phyloP scores from a whole-genome alignment of 2,797 vertebrate genomes.

The Discoglossus pictus region DNA sequence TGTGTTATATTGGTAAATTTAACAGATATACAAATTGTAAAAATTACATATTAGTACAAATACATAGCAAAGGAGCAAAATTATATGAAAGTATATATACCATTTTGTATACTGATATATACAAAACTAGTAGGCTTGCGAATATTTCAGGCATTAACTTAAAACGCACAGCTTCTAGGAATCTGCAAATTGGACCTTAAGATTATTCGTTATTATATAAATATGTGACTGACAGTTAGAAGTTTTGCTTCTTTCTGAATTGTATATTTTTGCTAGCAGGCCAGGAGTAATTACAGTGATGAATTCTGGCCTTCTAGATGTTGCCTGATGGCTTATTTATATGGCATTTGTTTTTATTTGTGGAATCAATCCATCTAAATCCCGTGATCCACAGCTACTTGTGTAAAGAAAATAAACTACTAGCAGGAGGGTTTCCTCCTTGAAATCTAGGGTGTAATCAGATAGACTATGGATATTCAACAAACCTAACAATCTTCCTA shows the following conservation, averaged over 20 bases:
- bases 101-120: too few relatives aligned
- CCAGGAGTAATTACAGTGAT: slow-evolving; percentile 37
- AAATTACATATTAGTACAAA: too few relatives aligned
- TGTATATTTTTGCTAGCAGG: not conserved
- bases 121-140: too few relatives aligned
- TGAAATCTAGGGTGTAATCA: slow-evolving; percentile 18
- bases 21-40: too few relatives aligned
- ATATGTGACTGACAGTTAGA: slow-evolving; percentile 21
- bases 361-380: slow-evolving; percentile 44
- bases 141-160: too few relatives aligned
- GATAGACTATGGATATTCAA: not conserved
- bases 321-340: slow-evolving; percentile 39
- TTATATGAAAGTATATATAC: too few relatives aligned
- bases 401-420: slow-evolving; percentile 45
- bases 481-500: not conserved
- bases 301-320: slow-evolving; percentile 22
- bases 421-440: slow-evolving; percentile 9
- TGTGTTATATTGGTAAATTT: too few relatives aligned
- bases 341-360: slow-evolving; percentile 37
- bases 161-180: not conserved
- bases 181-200: slow-evolving; percentile 7
- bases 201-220: slow-evolving; percentile 24
- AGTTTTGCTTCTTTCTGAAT: slow-evolving; percentile 7
- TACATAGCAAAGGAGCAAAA: too few relatives aligned
- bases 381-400: slow-evolving; percentile 38